Conservation (phyloP, 2,113 vertebrate species). For the Sisor rabdophorus region DNA sequence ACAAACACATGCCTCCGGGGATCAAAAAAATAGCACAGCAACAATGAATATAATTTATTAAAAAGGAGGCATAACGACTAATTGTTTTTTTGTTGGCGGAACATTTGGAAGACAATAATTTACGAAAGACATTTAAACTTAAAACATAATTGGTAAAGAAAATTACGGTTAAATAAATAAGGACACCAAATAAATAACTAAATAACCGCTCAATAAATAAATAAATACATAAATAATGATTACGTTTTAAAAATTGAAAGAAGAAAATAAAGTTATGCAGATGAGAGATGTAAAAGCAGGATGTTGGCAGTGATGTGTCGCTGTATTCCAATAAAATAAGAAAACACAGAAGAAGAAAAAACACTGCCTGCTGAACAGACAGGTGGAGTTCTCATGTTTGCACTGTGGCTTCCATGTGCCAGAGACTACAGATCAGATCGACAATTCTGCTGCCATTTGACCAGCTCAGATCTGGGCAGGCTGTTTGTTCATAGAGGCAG, state of each 20-base stretch:
- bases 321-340: neutral
- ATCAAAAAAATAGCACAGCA: constrained; percentile 9
- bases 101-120: neutral
- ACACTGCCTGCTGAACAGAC: constrained; percentile 9
- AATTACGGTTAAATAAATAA: constrained; percentile 59
- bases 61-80: constrained; percentile 39
- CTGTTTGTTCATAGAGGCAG: neutral
- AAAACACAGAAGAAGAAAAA: neutral
- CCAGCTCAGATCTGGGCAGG: neutral
- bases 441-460: neutral
- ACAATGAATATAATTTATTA: constrained; percentile 50
- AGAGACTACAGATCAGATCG: constrained; percentile 2
- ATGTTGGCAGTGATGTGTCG: constrained; percentile 24
- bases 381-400: constrained; percentile 15
- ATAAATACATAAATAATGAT: constrained; percentile 80
- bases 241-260: constrained; percentile 44
- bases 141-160: constrained; percentile 21
- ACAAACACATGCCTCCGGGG: constrained; percentile 4
- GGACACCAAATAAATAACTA: constrained; percentile 74
- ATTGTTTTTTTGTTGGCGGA: neutral
- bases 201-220: constrained; percentile 74
- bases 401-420: constrained; percentile 31
- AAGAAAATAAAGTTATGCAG: constrained; percentile 18
- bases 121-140: constrained; percentile 31
- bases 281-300: constrained; percentile 22